Evolutionary conservation across 2,888 invertebrate species (phyloP).

Genomic region (Halocaridina rubra): DNA sequence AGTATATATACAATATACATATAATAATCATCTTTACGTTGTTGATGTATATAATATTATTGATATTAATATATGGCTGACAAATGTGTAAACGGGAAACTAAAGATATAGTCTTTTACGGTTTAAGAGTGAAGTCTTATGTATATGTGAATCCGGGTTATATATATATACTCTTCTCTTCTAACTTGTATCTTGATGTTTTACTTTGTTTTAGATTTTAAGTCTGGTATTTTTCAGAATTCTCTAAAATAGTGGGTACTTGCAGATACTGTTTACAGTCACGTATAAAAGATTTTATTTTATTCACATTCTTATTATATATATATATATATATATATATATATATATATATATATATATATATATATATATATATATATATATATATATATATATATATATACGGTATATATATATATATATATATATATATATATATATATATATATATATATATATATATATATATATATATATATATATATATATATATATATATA

Average conservation of each 20-base stretch:
- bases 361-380: background rate
- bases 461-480: slow-evolving; percentile 11
- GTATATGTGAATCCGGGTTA: background rate
- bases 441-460: slow-evolving; percentile 1
- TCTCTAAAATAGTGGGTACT: slow-evolving; percentile 11
- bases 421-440: slow-evolving; percentile 17
- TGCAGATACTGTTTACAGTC: background rate
- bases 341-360: background rate
- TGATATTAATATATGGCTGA: slow-evolving; percentile 41
- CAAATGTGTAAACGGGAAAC: slow-evolving; percentile 43
- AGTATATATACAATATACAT: slow-evolving; percentile 18
- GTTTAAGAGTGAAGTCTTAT: slow-evolving; percentile 23
- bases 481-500: slow-evolving; percentile 23
- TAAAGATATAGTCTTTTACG: slow-evolving; percentile 41
- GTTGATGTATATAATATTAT: slow-evolving; percentile 59
- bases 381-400: background rate
- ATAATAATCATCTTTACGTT: slow-evolving; percentile 55
- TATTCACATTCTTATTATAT: slow-evolving; percentile 1
- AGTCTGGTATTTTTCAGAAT: background rate
- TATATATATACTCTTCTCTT: background rate
- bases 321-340: background rate
- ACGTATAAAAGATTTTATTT: background rate
- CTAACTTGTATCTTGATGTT: background rate
- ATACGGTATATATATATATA: slow-evolving; percentile 12
- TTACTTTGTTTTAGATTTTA: background rate